phyloP scores from a whole-genome alignment of 2,113 vertebrate species.

The Mus musculus region GRCm39 chr4:62901001-62901500 shows the following conservation, averaged over 20 bases:
- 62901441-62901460: too few relatives aligned
- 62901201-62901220: conserved; percentile 43
- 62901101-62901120: neutral
- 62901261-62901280: neutral
- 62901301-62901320: neutral
- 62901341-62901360: conserved; percentile 49
- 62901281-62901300: neutral
- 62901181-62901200: conserved; percentile 24
- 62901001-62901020: conserved; percentile 40
- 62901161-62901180: conserved; percentile 25
- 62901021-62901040: conserved; percentile 58
- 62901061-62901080: conserved; percentile 8
- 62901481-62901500: too few relatives aligned
- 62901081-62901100: conserved; percentile 6
- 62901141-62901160: neutral
- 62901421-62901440: too few relatives aligned
- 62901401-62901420: too few relatives aligned
- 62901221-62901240: neutral
- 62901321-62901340: conserved; percentile 33
- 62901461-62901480: too few relatives aligned
- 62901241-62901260: neutral
- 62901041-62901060: conserved; percentile 25
- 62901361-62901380: neutral
- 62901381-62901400: too few relatives aligned
- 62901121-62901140: neutral